phyloP scores from a whole-genome alignment of 1,140 invertebrate genomes.

The Atta texana region DNA sequence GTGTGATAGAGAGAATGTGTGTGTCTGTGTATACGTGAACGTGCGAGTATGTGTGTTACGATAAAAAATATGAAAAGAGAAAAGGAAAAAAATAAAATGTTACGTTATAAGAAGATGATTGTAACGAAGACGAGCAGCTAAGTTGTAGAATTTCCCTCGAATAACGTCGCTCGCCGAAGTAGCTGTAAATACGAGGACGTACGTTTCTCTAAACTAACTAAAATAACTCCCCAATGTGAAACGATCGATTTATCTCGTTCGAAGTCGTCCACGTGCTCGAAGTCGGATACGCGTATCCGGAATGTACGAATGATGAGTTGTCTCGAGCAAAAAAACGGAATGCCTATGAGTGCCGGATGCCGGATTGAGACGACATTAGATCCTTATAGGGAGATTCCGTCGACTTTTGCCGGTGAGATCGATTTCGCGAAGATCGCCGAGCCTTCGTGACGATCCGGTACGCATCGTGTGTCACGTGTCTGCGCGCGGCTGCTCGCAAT shows the following conservation, averaged over 20 bases:
- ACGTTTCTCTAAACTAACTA: slow-evolving; percentile 43
- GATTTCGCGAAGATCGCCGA: slow-evolving; percentile 32
- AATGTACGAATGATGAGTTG: background rate
- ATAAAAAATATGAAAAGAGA: slow-evolving; percentile 26
- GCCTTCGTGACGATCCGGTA: slow-evolving; percentile 22
- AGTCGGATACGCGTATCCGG: background rate
- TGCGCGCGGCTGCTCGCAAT: slow-evolving; percentile 45
- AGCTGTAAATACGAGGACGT: slow-evolving; percentile 56
- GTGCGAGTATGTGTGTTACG: slow-evolving; percentile 51
- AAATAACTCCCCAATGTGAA: slow-evolving; percentile 7
- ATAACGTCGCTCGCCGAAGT: slow-evolving; percentile 58
- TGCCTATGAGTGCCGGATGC: slow-evolving; percentile 44
- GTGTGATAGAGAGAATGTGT: slow-evolving; percentile 41
- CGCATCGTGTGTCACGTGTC: slow-evolving; percentile 27
- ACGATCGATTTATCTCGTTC: slow-evolving; percentile 11
- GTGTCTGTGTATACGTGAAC: slow-evolving; percentile 20
- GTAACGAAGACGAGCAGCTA: slow-evolving; percentile 54
- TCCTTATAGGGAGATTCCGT: background rate
- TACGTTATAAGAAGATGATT: slow-evolving; percentile 58
- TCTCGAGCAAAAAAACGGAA: slow-evolving; percentile 23
- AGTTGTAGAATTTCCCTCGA: slow-evolving; percentile 48
- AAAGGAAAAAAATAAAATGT: slow-evolving; percentile 54
- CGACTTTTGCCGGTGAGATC: background rate
- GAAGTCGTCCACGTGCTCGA: slow-evolving; percentile 34
- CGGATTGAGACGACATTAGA: slow-evolving; percentile 17